Evolutionary conservation across 2,888 invertebrate genomes (phyloP).

Genomic region (Spilarctia lutea): DNA sequence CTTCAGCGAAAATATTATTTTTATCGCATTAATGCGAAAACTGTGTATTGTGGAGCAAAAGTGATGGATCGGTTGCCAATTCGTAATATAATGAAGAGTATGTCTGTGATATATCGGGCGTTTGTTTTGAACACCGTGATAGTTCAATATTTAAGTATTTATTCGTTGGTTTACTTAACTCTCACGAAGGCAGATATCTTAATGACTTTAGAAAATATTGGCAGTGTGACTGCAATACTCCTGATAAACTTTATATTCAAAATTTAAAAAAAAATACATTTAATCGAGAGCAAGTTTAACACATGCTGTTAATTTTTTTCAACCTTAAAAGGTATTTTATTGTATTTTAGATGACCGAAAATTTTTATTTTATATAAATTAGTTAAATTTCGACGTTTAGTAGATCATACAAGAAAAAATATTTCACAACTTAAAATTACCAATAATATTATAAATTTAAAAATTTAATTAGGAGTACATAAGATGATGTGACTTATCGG

Average conservation of each 20-base stretch:
- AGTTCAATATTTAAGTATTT: constrained; percentile 10
- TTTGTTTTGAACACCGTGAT: constrained; percentile 36
- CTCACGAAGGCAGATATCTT: background rate
- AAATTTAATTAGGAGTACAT: background rate
- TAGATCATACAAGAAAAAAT: too few species aligned
- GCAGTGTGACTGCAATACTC: background rate
- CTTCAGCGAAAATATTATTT: constrained; percentile 68
- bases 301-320: background rate
- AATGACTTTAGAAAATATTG: background rate
- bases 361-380: too few species aligned
- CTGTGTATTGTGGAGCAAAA: constrained; percentile 72
- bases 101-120: constrained; percentile 70
- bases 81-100: constrained; percentile 64
- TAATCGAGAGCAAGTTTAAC: background rate
- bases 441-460: background rate
- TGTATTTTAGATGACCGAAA: too few species aligned
- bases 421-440: background rate
- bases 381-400: too few species aligned
- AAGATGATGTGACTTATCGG: background rate
- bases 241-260: background rate
- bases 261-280: background rate
- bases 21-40: constrained; percentile 70
- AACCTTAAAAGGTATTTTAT: too few species aligned
- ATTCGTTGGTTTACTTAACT: background rate
- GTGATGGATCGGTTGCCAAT: constrained; percentile 73